Evolutionary conservation across 2,888 invertebrate species (phyloP).

Genomic region (Drosophila nr. perissopoda): DNA sequence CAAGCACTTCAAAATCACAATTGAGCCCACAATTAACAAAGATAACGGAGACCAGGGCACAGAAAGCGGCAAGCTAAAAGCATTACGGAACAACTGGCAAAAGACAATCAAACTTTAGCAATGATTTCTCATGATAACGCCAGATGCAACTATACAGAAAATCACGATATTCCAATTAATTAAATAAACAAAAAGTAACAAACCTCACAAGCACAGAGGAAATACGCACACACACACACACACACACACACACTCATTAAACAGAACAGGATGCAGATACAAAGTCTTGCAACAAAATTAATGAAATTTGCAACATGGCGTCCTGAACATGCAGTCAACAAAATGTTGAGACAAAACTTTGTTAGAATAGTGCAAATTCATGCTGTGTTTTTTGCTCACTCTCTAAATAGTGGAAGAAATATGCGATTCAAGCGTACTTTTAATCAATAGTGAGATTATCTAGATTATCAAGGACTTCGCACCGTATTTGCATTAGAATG

Average conservation of each 20-base stretch:
- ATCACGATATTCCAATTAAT: conserved; percentile 68
- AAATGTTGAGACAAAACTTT: conserved; percentile 2
- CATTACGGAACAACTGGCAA: conserved; percentile 48
- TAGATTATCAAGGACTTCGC: neutral
- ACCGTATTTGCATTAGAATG: neutral
- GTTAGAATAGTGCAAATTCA: conserved; percentile 9
- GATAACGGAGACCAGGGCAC: conserved; percentile 54
- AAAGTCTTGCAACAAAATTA: conserved; percentile 1
- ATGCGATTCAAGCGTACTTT: neutral
- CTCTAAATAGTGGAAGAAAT: neutral
- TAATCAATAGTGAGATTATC: neutral
- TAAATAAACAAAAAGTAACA: conserved; percentile 47
- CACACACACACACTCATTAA: neutral
- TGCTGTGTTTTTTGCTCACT: neutral
- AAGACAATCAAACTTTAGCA: conserved; percentile 73
- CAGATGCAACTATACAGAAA: conserved; percentile 42
- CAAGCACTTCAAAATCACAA: conserved; percentile 71
- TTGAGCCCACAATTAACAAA: conserved; percentile 71
- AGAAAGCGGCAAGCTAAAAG: neutral
- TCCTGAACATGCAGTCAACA: neutral
- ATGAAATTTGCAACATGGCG: conserved; percentile 7
- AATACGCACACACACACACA: neutral
- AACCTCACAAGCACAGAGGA: neutral
- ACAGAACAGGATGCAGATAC: conserved; percentile 7
- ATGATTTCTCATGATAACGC: conserved; percentile 62